Conservation (phyloP, 2,113 vertebrate genomes). For the Protobothrops flavoviridis region DNA sequence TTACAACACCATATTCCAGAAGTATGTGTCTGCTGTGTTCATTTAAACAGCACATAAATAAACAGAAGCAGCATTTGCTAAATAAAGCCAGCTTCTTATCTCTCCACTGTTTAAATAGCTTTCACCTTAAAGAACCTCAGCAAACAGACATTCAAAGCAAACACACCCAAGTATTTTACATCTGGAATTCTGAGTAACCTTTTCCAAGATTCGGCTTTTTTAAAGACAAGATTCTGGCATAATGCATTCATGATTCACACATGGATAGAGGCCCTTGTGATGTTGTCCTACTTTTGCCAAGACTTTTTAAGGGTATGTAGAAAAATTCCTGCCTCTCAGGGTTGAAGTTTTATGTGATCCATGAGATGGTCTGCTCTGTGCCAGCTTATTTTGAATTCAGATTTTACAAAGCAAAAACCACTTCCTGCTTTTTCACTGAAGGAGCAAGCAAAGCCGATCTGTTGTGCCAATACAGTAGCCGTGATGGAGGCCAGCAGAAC, state of each 20-base stretch:
- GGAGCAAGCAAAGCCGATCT: background rate
- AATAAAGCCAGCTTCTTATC: conserved; percentile 18
- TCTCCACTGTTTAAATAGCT: conserved; percentile 23
- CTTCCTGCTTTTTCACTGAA: background rate
- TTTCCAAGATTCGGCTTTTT: conserved; percentile 1
- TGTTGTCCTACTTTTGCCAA: conserved; percentile 21
- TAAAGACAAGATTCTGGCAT: conserved; percentile 20
- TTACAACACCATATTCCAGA: background rate
- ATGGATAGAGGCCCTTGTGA: conserved; percentile 31
- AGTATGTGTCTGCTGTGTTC: background rate
- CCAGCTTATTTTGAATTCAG: conserved; percentile 1
- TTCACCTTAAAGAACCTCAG: conserved; percentile 34
- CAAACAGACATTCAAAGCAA: conserved; percentile 19
- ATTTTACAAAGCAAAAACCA: background rate
- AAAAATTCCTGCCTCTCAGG: conserved; percentile 5
- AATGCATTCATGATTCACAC: conserved; percentile 13
- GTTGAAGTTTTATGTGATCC: background rate
- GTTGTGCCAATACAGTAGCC: conserved; percentile 3
- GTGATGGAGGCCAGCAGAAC: background rate
- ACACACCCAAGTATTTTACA: conserved; percentile 36
- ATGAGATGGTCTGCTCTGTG: background rate
- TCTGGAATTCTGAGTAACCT: conserved; percentile 14
- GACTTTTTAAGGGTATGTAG: conserved; percentile 12
- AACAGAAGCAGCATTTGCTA: conserved; percentile 2
- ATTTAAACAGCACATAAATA: conserved; percentile 12